Percentiles rank a stretch among this genome's conserved stretches.
These are phyloP conservation scores for Vireo altiloquus DNA, from an alignment of 2,113 vertebrate species.

Conservation along the genomic window DNA sequence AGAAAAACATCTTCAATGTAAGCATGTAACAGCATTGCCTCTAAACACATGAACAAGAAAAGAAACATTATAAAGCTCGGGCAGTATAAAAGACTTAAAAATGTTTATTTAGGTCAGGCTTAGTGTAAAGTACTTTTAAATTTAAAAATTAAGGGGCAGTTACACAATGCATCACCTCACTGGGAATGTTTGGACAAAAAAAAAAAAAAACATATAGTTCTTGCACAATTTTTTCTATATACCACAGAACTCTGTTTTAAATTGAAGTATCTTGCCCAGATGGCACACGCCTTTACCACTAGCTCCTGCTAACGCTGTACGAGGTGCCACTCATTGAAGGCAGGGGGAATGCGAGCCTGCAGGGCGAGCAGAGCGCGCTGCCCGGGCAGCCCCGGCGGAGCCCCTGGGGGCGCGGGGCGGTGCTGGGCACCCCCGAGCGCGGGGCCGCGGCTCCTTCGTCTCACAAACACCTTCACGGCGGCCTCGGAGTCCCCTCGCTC, in stretches of 20 bases:
- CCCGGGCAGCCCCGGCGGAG: neutral
- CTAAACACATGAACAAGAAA: neutral
- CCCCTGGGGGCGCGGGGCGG: neutral
- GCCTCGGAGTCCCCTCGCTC: neutral
- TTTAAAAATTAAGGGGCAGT: neutral
- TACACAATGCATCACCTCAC: neutral
- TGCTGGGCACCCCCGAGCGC: neutral
- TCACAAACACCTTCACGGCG: neutral
- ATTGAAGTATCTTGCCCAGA: fast-evolving
- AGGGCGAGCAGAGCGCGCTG: fast-evolving
- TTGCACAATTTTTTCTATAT: fast-evolving
- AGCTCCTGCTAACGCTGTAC: fast-evolving
- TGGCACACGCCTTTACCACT: fast-evolving
- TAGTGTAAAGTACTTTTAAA: neutral
- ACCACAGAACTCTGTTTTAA: neutral
- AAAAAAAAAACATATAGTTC: fast-evolving
- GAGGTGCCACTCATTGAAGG: fast-evolving
- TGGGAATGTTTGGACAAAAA: fast-evolving
- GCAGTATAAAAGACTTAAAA: neutral
- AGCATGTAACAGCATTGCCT: fast-evolving
- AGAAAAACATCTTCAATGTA: neutral
- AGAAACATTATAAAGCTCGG: neutral
- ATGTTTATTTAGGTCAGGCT: neutral
- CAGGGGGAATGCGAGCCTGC: fast-evolving
- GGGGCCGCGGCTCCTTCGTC: neutral